Evolutionary conservation across 2,888 invertebrate genomes (phyloP), one percentile per base, ranked within the genome.

Genomic region (Catocala fraxini): DNA sequence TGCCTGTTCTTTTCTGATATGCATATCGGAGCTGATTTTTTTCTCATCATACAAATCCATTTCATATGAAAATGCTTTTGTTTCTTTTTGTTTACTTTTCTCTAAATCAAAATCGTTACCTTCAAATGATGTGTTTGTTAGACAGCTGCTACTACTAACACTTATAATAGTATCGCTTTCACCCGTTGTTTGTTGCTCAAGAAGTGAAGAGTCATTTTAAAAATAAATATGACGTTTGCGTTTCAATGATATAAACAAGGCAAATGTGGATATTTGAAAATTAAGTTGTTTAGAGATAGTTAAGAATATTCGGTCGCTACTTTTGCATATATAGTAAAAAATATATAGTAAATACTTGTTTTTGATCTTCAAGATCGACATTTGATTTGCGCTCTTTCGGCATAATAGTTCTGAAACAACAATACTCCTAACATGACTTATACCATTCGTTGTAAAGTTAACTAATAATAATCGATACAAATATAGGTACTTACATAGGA

Each of bases 1-100:
- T 43, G 43, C 43, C 43, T 43, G 43, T 43, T 43, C 43, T 10
- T 43, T 43, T 43, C n/a, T 43, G 43, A 43, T 43, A 43, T 43
- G 15, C 15, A 15, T 15, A 15, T 15, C 0, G 43, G n/a, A 7
- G 43, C 43, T 43, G 43, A 43, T 4, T 43, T 43, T 43, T 43
- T 43, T 43, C 43, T 7, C 4, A n/a, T 43, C 43, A 43, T 43
- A n/a, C 11, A 43, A 11, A 11, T 43, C 43, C 43, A 43, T 43
- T 43, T 43, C 11, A 43, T 43, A 43, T 43, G 11, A 11, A 43
- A 43, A 43, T 4, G 43, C 11, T 43, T 11, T n/a, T 43, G 43
- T 15, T 15, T 15, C 0, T 15, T 15, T 15, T 15, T 15, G 15
- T 15, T 15, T 15, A 15, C 15, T 15, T 15, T 43, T 43, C 43